Evolutionary conservation across 53 echinoderm and acorn worm genomes (phyloP), one percentile per base, ranked within the genome.

Genomic region (Echinarachnius parma): DNA sequence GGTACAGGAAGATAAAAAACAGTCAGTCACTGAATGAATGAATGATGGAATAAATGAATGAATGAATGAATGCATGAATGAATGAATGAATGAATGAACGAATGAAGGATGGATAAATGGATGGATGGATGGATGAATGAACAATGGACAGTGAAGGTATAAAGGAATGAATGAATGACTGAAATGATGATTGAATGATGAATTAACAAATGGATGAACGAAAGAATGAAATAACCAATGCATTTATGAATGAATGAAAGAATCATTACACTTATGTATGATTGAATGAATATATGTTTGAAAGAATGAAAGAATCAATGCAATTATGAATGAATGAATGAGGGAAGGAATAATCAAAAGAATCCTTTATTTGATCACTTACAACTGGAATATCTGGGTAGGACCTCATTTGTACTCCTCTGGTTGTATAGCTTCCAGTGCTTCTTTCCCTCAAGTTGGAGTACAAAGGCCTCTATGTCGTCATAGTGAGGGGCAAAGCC

Each of bases 401-500:
- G 61, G 13, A 84, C 60, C 48, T 96, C 96, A 18, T 75, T 63
- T 29, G 81, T 70, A 34, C 72, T 76, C 20, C 87, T 78, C 35
- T 91, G 96, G 71, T 82, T 96, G 76, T 96, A 96, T 27, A 96
- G 56, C 47, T 82, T 64, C 96, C 96, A 96, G 28, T 82, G 85
- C 77, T 96, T 96, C 74, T 78, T 96, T 13, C 96, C 96, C 69
- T 96, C 96, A 29, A 96, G 65, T 57, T 96, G 96, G 2, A 96
- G 48, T 20, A 96, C 87, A 60, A 96, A 96, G 53, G 96, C 96
- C 75, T 96, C 96, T 15, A 96, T 96, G 83, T 96, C 96, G 82
- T 96, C 96, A 52, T 91, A 96, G 28, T 96, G 96, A 16, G 96
- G 96, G 39, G 96, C 96, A 96, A 96, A 96, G 0, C 96, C 96